A percentile compares a stretch with the other conserved stretches of the same genome.
Conservation (phyloP, 2,113 vertebrate genomes). For the Heterotis niloticus region DNA sequence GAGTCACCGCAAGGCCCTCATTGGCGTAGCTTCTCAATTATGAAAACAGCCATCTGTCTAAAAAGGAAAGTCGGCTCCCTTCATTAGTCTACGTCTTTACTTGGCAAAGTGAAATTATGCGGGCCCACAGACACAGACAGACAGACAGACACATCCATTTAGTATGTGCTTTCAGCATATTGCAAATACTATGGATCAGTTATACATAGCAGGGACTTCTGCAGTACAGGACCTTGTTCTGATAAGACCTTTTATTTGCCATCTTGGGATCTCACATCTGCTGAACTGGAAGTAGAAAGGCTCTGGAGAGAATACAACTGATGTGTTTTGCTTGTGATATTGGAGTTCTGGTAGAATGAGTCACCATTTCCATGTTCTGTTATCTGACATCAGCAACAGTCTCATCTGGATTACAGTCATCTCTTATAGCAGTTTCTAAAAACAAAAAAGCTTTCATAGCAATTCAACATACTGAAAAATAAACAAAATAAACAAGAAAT, state of each 20-base stretch:
- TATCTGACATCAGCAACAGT: not conserved
- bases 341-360: not conserved
- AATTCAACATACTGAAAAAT: no score
- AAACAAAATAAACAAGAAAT: not conserved
- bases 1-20: constrained; percentile 23
- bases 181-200: not conserved
- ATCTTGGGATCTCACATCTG: not conserved
- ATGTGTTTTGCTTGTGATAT: not conserved
- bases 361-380: constrained; percentile 4
- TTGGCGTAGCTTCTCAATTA: constrained; percentile 33
- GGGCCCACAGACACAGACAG: not conserved
- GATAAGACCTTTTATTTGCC: not conserved
- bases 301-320: not conserved
- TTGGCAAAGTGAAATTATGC: not conserved
- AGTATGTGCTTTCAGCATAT: not conserved
- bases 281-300: not conserved
- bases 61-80: constrained; percentile 19
- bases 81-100: constrained; percentile 23
- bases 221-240: not conserved
- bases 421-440: not conserved
- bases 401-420: not conserved
- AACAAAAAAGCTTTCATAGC: no score
- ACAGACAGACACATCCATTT: not conserved
- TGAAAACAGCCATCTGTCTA: constrained; percentile 38
- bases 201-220: not conserved